Base-by-base conservation (phyloP, 2,797 vertebrate species). In the Aulostomus chinensis region DNA sequence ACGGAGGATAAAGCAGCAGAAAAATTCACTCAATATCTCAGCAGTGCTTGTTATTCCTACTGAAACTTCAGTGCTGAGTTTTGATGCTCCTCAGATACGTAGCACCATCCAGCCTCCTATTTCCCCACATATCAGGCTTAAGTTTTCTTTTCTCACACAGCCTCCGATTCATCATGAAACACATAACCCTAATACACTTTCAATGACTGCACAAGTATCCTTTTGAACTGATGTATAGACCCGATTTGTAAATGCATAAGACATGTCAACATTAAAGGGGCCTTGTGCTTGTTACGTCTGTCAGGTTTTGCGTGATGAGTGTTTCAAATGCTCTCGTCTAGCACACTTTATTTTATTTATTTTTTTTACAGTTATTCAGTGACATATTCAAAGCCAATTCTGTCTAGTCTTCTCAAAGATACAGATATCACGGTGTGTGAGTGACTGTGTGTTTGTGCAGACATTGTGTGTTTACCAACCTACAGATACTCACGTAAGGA, bases 31-130 rank as follows among this genome's bases (percentile, higher is more conserved):
- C 52, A 22, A 14, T 58, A 49, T 58, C 47, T 59, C 55, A 61
- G 62, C 45, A 40, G 45, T 61, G 57, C 37, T 66, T 55, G 30
- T 61, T 75, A 43, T 62, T 36, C 35, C 47, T 38, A 56, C 39
- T 37, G 34, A 50, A 42, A 47, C n/a, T 40, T 37, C 14, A 25
- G 9, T 4, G 16, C 40, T 11, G 30, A 41, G 28, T 39, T 61
- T 46, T 46, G 14, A 29, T 6, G 2, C 58, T 31, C 12, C n/a
- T 41, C 16, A 51, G 15, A 46, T n/a, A n/a, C n/a, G n/a, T 16
- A 53, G 26, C 15, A 12, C 26, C 43, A 13, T 28, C 21, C 14
- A 20, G 30, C 15, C 8, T 22, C 48, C 10, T 49, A 9, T 9
- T 11, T 14, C 7, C 16, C 6, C 15, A 24, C 10, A 13, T 26